Evolutionary conservation across 2,797 vertebrate species (phyloP), one percentile per base, ranked within the genome.

Genomic region (Synanceia verrucosa): DNA sequence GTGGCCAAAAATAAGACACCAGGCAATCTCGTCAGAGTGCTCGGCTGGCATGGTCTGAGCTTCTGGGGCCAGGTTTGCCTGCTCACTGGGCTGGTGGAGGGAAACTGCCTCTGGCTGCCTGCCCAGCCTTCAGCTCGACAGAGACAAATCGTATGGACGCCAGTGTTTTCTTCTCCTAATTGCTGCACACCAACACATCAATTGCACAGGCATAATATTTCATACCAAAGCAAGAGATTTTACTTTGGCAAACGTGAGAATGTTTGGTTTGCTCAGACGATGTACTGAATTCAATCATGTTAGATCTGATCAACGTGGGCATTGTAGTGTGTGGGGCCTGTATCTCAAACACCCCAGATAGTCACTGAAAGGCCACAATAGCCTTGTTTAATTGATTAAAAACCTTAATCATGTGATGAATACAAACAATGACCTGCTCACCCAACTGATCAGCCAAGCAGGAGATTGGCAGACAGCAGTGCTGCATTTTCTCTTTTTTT

Each of bases 121-220:
- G 88, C 89, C 87, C 84, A 63, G 85, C 84, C 75, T 84, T 77
- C 78, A 76, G 83, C 79, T 71, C 78, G 73, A 87, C 88, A 87
- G 75, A 92, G 89, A 93, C 60, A 31, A 85, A 92, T 91, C 90
- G 73, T 87, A 86, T 89, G 75, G 85, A 86, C 46, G 48, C 65
- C 70, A 50, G 75, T 77, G 82, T 87, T 88, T 88, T 78, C 67
- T 50, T 70, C 69, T 70, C 68, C 75, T 81, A 82, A 86, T 87
- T 78, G 81, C 74, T 51, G 52, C 61, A 67, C 73, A 79, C 80
- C 65, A 73, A 71, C 76, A 67, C 81, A 77, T 87, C 86, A 85
- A 69, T 86, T 77, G 67, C 41, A 56, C 36, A 53, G 57, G 85
- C 59, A 37, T 52, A 26, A 78, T 65, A 65, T 86, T 83, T 77